phyloP scores from a whole-genome alignment of 2,113 vertebrate genomes.

The Engraulis encrasicolus region DNA sequence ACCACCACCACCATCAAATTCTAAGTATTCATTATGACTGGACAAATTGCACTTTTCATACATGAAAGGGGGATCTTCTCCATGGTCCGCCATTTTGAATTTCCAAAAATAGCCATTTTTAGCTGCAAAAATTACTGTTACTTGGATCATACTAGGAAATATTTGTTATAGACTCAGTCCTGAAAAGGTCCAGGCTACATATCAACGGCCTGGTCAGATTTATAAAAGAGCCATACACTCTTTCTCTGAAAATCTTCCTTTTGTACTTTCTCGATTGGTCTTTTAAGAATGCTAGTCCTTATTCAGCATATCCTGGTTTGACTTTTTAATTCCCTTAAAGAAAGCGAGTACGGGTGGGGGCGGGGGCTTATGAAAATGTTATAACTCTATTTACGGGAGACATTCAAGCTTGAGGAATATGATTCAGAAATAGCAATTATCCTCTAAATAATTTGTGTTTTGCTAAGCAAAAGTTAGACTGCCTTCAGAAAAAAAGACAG shows the following conservation, averaged over 20 bases:
- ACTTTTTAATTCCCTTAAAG: neutral
- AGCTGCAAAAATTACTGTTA: too few species aligned
- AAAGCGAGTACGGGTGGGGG: neutral
- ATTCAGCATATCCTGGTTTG: neutral
- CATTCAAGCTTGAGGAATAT: neutral
- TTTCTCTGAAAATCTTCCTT: neutral
- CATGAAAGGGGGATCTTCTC: too few species aligned
- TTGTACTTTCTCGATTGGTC: neutral
- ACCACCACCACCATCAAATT: too few species aligned
- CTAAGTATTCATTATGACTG: too few species aligned
- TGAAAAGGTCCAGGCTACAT: slow-evolving; percentile 3
- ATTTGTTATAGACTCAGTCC: neutral
- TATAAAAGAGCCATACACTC: neutral
- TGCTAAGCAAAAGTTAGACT: neutral
- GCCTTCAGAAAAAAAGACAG: slow-evolving; percentile 10
- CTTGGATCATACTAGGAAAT: too few species aligned
- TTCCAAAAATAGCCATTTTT: too few species aligned
- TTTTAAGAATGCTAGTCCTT: neutral
- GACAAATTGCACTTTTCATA: too few species aligned
- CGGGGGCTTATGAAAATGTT: neutral
- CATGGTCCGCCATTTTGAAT: too few species aligned
- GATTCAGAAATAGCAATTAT: slow-evolving; percentile 16
- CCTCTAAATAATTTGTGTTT: slow-evolving; percentile 11
- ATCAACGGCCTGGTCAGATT: neutral
- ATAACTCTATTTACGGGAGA: neutral